Conservation (phyloP, 1,140 invertebrate species). For the Scaptomyza pallida region DNA sequence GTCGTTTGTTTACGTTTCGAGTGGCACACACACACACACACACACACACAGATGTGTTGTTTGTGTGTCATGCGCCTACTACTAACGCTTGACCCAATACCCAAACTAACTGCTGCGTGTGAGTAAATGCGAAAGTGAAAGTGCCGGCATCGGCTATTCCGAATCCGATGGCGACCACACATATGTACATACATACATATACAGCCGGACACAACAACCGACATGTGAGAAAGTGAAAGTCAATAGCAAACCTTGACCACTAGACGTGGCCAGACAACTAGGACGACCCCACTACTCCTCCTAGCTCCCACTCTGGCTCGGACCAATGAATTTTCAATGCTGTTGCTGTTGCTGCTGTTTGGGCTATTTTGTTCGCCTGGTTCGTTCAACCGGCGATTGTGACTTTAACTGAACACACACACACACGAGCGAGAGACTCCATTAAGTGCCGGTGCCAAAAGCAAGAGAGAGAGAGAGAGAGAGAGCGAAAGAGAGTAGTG, state of each 20-base stretch:
- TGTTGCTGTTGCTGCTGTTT: constrained; percentile 39
- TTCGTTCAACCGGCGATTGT: constrained; percentile 76
- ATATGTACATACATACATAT: no score
- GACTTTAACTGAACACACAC: constrained; percentile 43
- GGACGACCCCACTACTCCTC: constrained; percentile 15
- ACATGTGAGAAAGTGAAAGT: constrained; percentile 83
- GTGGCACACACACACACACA: no score
- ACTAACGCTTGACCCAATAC: constrained; percentile 41
- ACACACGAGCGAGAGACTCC: constrained; percentile 8
- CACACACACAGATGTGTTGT: constrained; percentile 22
- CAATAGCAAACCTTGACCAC: constrained; percentile 83
- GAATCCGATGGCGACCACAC: constrained; percentile 29
- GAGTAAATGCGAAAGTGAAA: constrained; percentile 60
- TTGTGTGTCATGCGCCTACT: constrained; percentile 64
- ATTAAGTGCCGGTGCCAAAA: constrained; percentile 15
- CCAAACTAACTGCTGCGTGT: constrained; percentile 41
- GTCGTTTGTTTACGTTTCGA: constrained; percentile 69
- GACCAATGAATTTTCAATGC: constrained; percentile 54
- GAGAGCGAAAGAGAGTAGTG: not conserved
- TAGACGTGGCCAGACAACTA: constrained; percentile 51
- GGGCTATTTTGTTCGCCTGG: constrained; percentile 55
- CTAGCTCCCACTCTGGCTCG: constrained; percentile 33
- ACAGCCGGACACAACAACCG: constrained; percentile 22
- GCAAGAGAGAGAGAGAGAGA: constrained; percentile 3
- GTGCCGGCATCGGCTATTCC: constrained; percentile 64